Percentiles rank a stretch among this genome's conserved stretches.
phyloP scores from a whole-genome alignment of 2,888 invertebrate genomes.

The Antitype chi region DNA sequence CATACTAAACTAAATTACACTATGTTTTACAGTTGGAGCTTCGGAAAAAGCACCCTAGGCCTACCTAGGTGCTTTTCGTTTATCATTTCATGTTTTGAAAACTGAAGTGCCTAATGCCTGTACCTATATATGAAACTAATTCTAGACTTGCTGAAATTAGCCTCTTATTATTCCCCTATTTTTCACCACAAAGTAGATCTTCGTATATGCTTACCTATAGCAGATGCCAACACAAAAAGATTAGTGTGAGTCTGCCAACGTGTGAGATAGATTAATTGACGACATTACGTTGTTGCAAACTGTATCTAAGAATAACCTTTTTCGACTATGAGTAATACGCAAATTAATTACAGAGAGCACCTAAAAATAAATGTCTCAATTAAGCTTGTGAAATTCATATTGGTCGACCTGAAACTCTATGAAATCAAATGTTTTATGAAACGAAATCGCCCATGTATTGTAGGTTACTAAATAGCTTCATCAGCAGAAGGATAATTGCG shows the following conservation, averaged over 20 bases:
- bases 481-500: not conserved
- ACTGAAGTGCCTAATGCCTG: not conserved
- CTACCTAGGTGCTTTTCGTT: too few relatives aligned
- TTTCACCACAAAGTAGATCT: not conserved
- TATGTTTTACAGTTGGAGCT: not conserved
- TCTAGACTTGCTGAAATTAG: not conserved
- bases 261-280: constrained; percentile 35
- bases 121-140: not conserved
- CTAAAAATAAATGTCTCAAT: constrained; percentile 51
- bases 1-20: not conserved
- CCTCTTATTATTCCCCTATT: not conserved
- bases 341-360: constrained; percentile 33
- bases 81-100: not conserved
- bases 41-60: not conserved
- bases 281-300: constrained; percentile 38
- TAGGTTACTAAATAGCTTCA: not conserved
- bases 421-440: not conserved
- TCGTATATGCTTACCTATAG: not conserved
- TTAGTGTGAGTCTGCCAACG: constrained; percentile 14
- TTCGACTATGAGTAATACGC: constrained; percentile 50
- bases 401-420: not conserved
- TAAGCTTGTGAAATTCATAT: constrained; percentile 27
- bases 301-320: constrained; percentile 44
- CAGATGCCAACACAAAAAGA: constrained; percentile 5
- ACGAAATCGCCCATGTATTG: not conserved